Evolutionary conservation across 1,140 invertebrate species (phyloP), one percentile per base, ranked within the genome.

Genomic region (Asbolus verrucosus): DNA sequence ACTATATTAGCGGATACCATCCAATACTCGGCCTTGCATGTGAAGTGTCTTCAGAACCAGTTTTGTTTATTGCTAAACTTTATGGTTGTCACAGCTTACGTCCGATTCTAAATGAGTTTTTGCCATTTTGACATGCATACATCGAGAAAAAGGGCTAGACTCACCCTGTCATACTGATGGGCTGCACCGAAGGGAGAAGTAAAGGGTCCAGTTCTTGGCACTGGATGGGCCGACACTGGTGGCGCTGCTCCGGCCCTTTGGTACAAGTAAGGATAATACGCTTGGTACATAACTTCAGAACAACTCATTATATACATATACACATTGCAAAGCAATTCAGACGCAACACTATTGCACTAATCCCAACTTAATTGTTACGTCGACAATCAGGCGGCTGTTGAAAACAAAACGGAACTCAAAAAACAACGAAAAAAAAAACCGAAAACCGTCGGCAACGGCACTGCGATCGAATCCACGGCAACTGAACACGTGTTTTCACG

Each of bases 221-320:
- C 80, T 16, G 79, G 79, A 77, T 81, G 80, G 60, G 81, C 79
- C 66, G 80, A 75, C 36, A 81, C 78, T 36, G 81, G 78, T 15
- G 79, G 79, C 18, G 83, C 82, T 24, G 82, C 80, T 67, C 80
- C 80, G 38, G 80, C 79, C 78, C 84, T 80, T 77, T 85, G 84
- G 75, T 85, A 85, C 69, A 86, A 81, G 75, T 86, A 86, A 30
- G 84, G 84, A 78, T 85, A 85, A 79, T 86, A 86, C 63, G 84
- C 83, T 77, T 86, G 85, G 80, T 86, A 86, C 80, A 86, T 84
- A 77, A 86, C 85, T 81, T 86, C 84, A 77, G 84, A 83, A 81
- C 85, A 86, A 80, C 84, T 85, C 85, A 86, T 86, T 75, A 75
- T 78, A 75, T 76, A 76, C 75, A 77, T 75, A 76, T 71, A 76